Conservation (phyloP, 2,888 invertebrate genomes). For the Scrobipalpa costella region DNA sequence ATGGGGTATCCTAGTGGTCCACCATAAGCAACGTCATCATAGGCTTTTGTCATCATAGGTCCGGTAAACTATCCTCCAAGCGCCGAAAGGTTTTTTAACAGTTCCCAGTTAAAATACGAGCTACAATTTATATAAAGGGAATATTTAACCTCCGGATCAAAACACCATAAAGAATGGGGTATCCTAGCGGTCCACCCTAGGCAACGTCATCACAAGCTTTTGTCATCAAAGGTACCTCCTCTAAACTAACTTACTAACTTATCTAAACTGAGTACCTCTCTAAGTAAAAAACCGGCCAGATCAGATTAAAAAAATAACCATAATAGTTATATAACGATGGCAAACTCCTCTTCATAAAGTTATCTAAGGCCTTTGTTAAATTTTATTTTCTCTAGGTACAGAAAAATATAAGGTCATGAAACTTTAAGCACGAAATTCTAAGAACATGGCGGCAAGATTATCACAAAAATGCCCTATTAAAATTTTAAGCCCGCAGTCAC, state of each 20-base stretch:
- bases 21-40: too few relatives aligned
- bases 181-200: too few relatives aligned
- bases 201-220: too few relatives aligned
- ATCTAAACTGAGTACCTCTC: too few relatives aligned
- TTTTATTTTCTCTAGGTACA: background rate
- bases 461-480: slow-evolving; percentile 3
- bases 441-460: background rate
- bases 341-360: too few relatives aligned
- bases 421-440: background rate
- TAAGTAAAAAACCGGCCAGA: background rate
- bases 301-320: background rate
- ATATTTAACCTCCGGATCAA: background rate
- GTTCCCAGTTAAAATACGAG: slow-evolving; percentile 10
- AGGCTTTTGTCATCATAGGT: too few relatives aligned
- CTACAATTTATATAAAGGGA: background rate
- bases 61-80: too few relatives aligned
- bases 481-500: slow-evolving; percentile 14
- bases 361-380: background rate
- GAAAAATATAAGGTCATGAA: background rate
- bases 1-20: too few relatives aligned
- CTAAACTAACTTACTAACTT: too few relatives aligned
- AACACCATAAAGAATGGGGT: background rate
- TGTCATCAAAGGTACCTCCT: too few relatives aligned
- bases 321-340: too few relatives aligned
- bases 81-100: too few relatives aligned